phyloP scores from a whole-genome alignment of 2,113 vertebrate genomes.

The Zosterops japonicus region DNA sequence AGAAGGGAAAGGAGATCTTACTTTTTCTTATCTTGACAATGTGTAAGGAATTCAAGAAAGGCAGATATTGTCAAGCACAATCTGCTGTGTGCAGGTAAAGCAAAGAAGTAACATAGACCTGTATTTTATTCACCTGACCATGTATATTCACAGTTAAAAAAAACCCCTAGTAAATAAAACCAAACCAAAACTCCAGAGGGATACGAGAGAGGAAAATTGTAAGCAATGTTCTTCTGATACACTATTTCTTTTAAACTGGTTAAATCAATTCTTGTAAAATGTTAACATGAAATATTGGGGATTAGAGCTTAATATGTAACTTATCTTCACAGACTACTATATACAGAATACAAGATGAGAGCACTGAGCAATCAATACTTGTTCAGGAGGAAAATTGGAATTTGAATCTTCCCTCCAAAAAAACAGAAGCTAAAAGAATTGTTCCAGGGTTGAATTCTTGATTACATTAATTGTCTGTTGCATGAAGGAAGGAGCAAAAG shows the following conservation, averaged over 20 bases:
- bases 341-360: background rate
- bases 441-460: background rate
- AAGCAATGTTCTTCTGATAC: background rate
- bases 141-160: background rate
- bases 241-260: background rate
- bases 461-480: background rate
- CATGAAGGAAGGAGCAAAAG: background rate
- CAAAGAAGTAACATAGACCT: background rate
- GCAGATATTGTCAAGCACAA: background rate
- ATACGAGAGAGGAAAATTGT: accelerated
- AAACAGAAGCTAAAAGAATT: background rate
- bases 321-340: background rate
- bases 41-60: background rate
- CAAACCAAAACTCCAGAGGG: background rate
- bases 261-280: background rate
- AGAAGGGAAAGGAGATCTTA: background rate
- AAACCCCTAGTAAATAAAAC: background rate
- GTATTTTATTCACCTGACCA: background rate
- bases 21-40: background rate
- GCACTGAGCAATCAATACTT: background rate
- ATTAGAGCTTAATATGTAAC: background rate
- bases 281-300: background rate
- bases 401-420: background rate
- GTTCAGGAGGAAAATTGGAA: background rate
- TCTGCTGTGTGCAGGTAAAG: background rate